A percentile compares a stretch with the other conserved stretches of the same genome.
phyloP scores from a whole-genome alignment of 92 coral and sea anemone genomes.

The Epizoanthus stellaris region DNA sequence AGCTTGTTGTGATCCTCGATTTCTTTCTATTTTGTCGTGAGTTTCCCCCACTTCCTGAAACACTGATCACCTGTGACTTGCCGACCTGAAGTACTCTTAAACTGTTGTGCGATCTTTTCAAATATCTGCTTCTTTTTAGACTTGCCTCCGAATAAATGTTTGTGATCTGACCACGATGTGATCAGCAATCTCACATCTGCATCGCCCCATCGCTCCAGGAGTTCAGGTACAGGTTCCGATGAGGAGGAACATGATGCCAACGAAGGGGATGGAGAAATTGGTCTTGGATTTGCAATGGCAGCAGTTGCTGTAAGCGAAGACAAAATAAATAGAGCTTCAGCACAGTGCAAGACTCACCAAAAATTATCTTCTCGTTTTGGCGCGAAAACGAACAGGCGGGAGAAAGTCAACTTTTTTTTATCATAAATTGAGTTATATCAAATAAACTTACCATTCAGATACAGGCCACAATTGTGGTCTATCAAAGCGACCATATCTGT shows the following conservation, averaged over 20 bases:
- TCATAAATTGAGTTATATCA: neutral
- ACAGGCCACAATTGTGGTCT: neutral
- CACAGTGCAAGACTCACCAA: neutral
- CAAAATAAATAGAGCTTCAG: neutral
- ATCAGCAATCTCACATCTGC: slow-evolving; percentile 42
- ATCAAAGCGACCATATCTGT: neutral
- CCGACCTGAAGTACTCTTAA: neutral
- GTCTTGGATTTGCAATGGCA: neutral
- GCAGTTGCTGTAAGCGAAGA: neutral
- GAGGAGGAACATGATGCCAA: neutral
- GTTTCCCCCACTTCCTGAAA: neutral
- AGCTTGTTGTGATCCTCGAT: neutral
- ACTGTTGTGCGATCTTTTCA: neutral
- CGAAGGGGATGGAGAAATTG: slow-evolving; percentile 6
- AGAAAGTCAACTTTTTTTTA: too few relatives aligned
- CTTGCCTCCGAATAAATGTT: slow-evolving; percentile 33
- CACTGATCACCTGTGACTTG: neutral
- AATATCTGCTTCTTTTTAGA: neutral
- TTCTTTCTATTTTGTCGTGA: neutral
- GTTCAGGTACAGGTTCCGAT: neutral
- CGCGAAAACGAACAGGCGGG: too few relatives aligned
- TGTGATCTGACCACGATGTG: slow-evolving; percentile 38
- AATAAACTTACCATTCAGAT: neutral
- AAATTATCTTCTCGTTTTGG: neutral
- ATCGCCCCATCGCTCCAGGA: slow-evolving; percentile 41